phyloP scores from a whole-genome alignment of 1,140 invertebrate species.

The Orchesella cincta region DNA sequence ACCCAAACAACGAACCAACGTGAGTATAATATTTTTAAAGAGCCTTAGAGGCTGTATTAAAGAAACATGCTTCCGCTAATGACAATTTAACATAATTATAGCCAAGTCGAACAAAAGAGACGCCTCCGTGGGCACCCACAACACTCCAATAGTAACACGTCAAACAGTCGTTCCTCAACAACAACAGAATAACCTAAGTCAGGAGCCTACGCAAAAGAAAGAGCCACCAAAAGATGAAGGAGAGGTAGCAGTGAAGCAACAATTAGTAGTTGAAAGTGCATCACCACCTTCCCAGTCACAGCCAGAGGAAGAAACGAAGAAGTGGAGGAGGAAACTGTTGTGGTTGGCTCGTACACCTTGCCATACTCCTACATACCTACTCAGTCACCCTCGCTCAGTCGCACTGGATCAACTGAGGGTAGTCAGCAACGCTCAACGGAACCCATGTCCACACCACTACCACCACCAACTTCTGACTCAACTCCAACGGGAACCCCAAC shows the following conservation, averaged over 20 bases:
- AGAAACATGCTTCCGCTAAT: background rate
- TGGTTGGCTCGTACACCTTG: slow-evolving; percentile 2
- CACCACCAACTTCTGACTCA: background rate
- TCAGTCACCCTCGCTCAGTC: background rate
- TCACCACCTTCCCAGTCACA: background rate
- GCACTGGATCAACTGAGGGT: background rate
- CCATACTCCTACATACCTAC: slow-evolving; percentile 1
- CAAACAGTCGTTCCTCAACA: background rate
- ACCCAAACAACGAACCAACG: background rate
- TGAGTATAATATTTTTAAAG: background rate
- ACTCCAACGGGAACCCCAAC: background rate
- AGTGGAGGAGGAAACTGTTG: background rate
- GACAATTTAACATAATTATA: background rate
- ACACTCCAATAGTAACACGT: background rate
- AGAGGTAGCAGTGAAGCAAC: background rate
- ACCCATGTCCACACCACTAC: background rate
- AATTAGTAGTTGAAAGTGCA: background rate
- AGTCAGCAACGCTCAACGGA: background rate
- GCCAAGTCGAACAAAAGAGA: background rate
- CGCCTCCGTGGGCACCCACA: slow-evolving; percentile 1
- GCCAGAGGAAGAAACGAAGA: background rate
- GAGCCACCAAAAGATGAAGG: no score
- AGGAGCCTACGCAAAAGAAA: background rate
- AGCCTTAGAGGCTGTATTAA: no score
- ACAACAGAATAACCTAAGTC: background rate